Conservation (phyloP, 2,888 invertebrate genomes). For the Lithophane semibrunnea region DNA sequence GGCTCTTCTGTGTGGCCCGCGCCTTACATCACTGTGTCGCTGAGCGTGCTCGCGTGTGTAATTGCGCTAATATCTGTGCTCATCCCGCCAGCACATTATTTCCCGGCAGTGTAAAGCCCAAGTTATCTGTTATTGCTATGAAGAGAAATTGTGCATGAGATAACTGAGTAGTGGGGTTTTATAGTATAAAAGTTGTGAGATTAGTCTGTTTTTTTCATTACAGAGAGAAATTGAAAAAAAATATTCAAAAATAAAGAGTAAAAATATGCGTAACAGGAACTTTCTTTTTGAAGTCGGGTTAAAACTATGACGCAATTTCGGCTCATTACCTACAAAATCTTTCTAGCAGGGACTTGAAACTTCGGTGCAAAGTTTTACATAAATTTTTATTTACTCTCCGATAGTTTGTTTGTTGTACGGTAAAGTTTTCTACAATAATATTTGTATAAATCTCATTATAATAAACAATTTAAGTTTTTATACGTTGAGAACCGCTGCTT, state of each 20-base stretch:
- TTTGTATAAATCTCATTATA: neutral
- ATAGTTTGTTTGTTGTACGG: too few species aligned
- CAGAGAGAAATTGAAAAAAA: too few species aligned
- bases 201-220: too few species aligned
- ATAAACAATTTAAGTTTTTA: neutral
- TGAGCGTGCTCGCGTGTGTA: conserved; percentile 54
- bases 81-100: conserved; percentile 51
- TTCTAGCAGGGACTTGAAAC: neutral
- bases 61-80: conserved; percentile 60
- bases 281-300: neutral
- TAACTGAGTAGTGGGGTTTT: neutral
- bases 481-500: neutral
- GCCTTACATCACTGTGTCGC: conserved; percentile 30
- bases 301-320: neutral
- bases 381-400: too few species aligned
- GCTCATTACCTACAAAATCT: neutral
- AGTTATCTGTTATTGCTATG: conserved; percentile 50
- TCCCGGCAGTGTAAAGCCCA: conserved; percentile 28
- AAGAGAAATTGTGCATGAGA: conserved; percentile 47
- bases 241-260: neutral
- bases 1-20: too few species aligned
- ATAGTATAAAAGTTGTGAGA: too few species aligned
- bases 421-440: neutral
- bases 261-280: neutral
- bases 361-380: neutral